These are phyloP conservation scores for Coreoperca whiteheadi DNA, from an alignment of 2,113 vertebrate species.

Conservation along the genomic window DNA sequence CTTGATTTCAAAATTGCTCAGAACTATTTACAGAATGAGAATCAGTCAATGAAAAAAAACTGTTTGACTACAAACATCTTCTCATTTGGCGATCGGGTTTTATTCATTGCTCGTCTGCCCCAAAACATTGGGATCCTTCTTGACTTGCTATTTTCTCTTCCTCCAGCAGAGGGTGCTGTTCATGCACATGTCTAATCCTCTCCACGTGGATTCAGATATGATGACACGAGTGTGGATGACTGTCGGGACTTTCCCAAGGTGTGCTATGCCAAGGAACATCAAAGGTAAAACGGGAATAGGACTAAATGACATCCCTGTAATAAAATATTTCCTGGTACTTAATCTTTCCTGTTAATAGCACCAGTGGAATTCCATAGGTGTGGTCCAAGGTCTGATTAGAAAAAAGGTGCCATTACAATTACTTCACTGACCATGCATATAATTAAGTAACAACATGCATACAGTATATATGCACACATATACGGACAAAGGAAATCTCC, in stretches of 20 bases:
- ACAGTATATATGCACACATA: background rate
- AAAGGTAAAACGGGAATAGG: background rate
- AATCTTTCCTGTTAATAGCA: background rate
- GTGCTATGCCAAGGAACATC: background rate
- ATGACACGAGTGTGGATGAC: background rate
- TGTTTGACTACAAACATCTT: background rate
- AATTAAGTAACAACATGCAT: background rate
- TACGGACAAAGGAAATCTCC: background rate
- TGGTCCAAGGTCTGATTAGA: background rate
- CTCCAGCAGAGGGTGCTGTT: conserved; percentile 71
- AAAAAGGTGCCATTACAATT: background rate
- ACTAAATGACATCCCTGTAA: background rate
- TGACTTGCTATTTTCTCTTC: background rate
- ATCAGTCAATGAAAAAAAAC: background rate
- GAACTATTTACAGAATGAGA: background rate
- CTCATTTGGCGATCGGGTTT: background rate
- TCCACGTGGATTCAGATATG: conserved; percentile 4
- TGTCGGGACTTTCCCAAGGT: conserved; percentile 50
- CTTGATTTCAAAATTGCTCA: background rate
- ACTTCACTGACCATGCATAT: background rate
- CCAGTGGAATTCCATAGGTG: background rate
- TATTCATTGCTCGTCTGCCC: background rate
- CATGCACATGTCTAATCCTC: background rate
- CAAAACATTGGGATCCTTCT: background rate
- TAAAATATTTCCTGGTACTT: background rate